These are phyloP conservation scores for Rhincodon typus DNA, from an alignment of 2,797 vertebrate species.

Conservation along the genomic window DNA sequence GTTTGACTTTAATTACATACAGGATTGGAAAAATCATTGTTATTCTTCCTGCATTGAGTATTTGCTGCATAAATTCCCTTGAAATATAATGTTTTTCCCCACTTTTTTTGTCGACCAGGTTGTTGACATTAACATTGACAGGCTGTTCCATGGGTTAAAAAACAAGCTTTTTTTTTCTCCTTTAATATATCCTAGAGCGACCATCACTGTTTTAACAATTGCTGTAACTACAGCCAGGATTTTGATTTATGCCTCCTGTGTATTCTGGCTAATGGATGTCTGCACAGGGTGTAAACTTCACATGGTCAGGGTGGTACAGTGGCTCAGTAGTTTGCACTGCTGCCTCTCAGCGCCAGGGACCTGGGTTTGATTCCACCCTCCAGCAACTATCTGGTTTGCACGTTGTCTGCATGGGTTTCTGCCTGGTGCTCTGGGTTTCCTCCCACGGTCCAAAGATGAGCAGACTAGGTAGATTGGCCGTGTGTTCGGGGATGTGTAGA, in stretches of 20 bases:
- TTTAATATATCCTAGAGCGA: not conserved
- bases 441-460: too few species aligned
- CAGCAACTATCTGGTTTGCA: too few species aligned
- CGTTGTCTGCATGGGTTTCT: too few species aligned
- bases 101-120: not conserved
- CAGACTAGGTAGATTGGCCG: too few species aligned
- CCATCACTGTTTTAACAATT: not conserved
- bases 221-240: not conserved
- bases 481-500: too few species aligned
- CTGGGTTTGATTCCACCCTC: too few species aligned
- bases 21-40: not conserved
- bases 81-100: not conserved
- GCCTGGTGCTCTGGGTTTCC: too few species aligned
- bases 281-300: too few species aligned
- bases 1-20: not conserved
- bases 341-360: too few species aligned
- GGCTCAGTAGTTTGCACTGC: too few species aligned
- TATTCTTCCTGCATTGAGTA: not conserved
- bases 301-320: too few species aligned
- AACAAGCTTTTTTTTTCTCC: not conserved
- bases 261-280: not conserved
- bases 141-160: not conserved
- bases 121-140: not conserved
- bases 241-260: not conserved
- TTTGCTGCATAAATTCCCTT: not conserved